Evolutionary conservation across 2,113 vertebrate species (phyloP), one percentile per base, ranked within the genome.

Genomic region (Lasiurus borealis): DNA sequence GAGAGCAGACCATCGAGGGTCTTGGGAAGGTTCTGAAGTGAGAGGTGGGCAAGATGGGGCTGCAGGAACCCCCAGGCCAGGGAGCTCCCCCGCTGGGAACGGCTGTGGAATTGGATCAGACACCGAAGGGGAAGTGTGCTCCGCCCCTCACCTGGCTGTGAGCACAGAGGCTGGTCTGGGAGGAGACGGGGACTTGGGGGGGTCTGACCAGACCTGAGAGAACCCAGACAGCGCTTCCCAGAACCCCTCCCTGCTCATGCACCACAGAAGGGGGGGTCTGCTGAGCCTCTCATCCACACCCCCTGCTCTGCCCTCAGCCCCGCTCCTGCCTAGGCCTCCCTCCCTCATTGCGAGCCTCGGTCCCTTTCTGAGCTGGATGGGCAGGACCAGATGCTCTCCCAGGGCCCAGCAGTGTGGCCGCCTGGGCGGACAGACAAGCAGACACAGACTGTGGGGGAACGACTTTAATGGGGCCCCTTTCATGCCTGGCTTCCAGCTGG

Each of bases 401-500:
- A 29, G 59, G 54, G 34, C 19, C 6, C 16, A 23, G 31, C 3
- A 0, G 16, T 27, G 31, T n/a, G 40, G 64, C 69, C 23, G 40
- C 36, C 62, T 1, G 4, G 44, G 27, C 14, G 2, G n/a, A 91
- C 50, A 85, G 75, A 59, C 31, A 83, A 19, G 0, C 84, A 13
- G 84, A 96, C 44, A 31, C 85, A 85, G 77, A 23, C 7, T 84
- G 11, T 52, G 31, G 36, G 31, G 46, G 48, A 85, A 76, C 85
- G 57, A 29, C 57, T 97, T 97, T 92, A 96, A 78, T 96, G 2
- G 0, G 75, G 50, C 44, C 14, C 25, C 5, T 68, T 54, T 29
- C 6, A 3, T 0, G 44, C 25, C 18, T 8, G 0, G 4, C 62
- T 50, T 78, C 46, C 31, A 29, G n/a, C n/a, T 85, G 14, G 14